Percentiles rank a stretch among this genome's conserved stretches.
These are phyloP conservation scores for Tauraco hartlaubi DNA, from an alignment of 2,797 vertebrate species.

Conservation along the genomic window DNA sequence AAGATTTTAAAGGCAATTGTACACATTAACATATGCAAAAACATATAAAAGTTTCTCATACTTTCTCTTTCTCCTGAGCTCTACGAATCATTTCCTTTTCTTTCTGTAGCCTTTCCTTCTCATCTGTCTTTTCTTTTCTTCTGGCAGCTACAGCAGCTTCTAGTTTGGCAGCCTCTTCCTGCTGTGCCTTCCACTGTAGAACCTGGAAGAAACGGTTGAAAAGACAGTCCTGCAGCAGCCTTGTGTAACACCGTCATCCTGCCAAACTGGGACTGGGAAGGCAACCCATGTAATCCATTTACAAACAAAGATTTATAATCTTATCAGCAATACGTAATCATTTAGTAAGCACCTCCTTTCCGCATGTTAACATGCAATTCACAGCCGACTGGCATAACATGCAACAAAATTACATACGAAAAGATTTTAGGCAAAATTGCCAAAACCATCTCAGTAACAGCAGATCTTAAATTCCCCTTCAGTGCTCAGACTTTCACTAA, in stretches of 20 bases:
- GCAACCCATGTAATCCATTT: neutral
- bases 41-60: conserved; percentile 20
- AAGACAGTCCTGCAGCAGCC: neutral
- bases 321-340: neutral
- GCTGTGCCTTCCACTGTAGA: conserved; percentile 86
- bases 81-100: conserved; percentile 83
- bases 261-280: neutral
- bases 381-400: neutral
- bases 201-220: conserved; percentile 79
- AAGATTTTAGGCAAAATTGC: neutral
- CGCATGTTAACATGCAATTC: rapidly evolving
- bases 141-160: conserved; percentile 87
- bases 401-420: neutral
- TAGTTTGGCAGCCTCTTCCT: conserved; percentile 87
- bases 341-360: neutral
- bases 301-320: neutral
- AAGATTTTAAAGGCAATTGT: neutral
- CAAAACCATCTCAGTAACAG: neutral
- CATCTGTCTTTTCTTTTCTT: conserved; percentile 84
- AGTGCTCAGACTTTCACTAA: neutral
- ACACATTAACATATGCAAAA: neutral
- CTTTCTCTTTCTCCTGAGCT: conserved; percentile 84
- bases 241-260: neutral
- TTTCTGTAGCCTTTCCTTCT: conserved; percentile 81
- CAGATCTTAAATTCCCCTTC: neutral